Evolutionary conservation across 2,797 vertebrate species (phyloP).

Genomic region (Scolopax rusticola): DNA sequence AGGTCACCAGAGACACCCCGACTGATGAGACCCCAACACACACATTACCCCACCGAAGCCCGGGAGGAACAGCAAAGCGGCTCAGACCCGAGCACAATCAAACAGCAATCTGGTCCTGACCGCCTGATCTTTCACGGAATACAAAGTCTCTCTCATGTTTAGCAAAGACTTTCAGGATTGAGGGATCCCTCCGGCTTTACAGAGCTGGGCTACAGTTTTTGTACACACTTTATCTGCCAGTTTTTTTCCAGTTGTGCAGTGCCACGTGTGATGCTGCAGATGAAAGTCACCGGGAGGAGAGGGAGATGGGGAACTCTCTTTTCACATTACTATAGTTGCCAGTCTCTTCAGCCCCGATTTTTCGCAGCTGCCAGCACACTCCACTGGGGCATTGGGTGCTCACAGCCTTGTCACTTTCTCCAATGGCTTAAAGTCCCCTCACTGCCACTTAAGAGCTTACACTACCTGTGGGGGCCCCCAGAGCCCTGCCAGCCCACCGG

Average conservation of each 20-base stretch:
- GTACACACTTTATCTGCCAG: fast-evolving
- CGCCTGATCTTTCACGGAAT: neutral
- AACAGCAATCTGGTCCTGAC: neutral
- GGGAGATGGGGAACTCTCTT: neutral
- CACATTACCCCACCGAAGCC: neutral
- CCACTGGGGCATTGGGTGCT: neutral
- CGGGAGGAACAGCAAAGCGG: neutral
- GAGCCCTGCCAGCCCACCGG: neutral
- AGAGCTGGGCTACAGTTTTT: neutral
- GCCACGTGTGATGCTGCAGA: fast-evolving
- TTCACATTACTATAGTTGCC: neutral
- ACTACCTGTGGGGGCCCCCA: neutral
- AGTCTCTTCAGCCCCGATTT: neutral
- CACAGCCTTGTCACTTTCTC: neutral
- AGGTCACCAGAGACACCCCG: too few relatives aligned
- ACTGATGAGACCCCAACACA: neutral
- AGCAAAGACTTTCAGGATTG: neutral
- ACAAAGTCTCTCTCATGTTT: neutral
- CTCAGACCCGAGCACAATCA: neutral
- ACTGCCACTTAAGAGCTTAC: fast-evolving
- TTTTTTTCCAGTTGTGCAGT: fast-evolving
- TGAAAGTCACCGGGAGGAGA: fast-evolving
- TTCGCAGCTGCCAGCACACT: neutral
- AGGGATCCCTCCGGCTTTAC: neutral
- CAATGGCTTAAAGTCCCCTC: neutral